A percentile compares a stretch with the other conserved stretches of the same genome.
Conservation (phyloP, 2,113 vertebrate species). For the Dipodomys stephensi region DNA sequence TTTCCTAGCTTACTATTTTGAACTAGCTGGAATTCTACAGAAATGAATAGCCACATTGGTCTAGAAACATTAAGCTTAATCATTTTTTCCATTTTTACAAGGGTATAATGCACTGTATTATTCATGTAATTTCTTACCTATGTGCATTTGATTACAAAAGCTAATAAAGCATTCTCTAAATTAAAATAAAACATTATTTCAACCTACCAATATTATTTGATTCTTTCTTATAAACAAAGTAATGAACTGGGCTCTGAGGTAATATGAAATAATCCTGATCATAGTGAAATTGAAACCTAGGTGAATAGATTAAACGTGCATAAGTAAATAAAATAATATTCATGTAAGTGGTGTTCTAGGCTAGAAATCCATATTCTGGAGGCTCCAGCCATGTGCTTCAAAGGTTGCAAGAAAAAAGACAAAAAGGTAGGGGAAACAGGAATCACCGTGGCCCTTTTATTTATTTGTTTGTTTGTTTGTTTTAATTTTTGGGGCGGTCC, state of each 20-base stretch:
- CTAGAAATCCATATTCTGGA: background rate
- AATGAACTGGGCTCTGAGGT: background rate
- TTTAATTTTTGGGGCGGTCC: no score
- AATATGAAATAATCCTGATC: background rate
- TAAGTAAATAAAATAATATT: background rate
- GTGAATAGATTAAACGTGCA: background rate
- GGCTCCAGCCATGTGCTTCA: background rate
- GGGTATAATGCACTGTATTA: no score
- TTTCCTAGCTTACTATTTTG: no score
- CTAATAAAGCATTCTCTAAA: no score
- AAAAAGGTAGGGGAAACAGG: background rate
- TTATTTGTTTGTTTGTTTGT: no score
- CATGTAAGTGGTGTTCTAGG: background rate
- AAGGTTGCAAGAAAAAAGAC: background rate
- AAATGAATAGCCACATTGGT: no score
- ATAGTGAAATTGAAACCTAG: background rate
- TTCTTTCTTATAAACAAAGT: background rate
- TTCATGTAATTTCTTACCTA: no score
- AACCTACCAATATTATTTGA: slow-evolving; percentile 2
- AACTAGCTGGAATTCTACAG: no score
- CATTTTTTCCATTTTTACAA: no score
- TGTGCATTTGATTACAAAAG: no score
- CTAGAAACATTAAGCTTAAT: no score
- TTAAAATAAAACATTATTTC: background rate
- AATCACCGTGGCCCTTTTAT: no score